Evolutionary conservation across 2,113 vertebrate genomes (phyloP), one percentile per base, ranked within the genome.

Genomic region (Pseudorasbora parva): DNA sequence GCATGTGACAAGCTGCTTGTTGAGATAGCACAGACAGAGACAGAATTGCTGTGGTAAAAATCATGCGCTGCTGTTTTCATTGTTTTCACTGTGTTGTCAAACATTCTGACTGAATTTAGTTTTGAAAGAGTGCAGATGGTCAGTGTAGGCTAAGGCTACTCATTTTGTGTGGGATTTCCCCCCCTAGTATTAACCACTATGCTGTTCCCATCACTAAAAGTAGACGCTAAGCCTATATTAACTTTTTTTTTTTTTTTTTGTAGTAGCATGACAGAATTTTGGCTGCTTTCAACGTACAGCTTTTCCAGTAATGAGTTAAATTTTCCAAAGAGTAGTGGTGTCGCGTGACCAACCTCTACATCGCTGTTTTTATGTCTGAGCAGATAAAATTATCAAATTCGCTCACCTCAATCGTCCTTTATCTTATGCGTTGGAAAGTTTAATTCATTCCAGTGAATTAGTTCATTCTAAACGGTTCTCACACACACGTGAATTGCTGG

Each of bases 61-160:
- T 12, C 6, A 57, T 57, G 17, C 1, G 23, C 43, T 12, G 19
- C 8, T 75, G n/a, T 47, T 30, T 54, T 54, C n/a, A 27, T 17
- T 59, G 75, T 77, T 37, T 33, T 76, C n/a, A n/a, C 17, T 47
- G 66, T 51, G 56, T 78, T 84, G 60, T 83, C 80, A 83, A 79
- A 83, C 68, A 62, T 47, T 27, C 25, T 57, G 57, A 19, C 27
- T n/a, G 17, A 57, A 68, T 82, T 82, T 80, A 57, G 75, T n/a
- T 80, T 47, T 69, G 41, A 75, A 30, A 49, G 25, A 76, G 8
- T 47, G 47, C 84, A 81, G 78, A 59, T 81, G 51, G 33, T 33
- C 56, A 21, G 60, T 69, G 64, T 23, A 54, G 51, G 0, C 51
- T 54, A 57, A 54, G 51, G 0, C 51, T 54, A 57, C n/a, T 37